phyloP scores from a whole-genome alignment of 2,888 invertebrate genomes.

The Temnothorax ravouxi region DNA sequence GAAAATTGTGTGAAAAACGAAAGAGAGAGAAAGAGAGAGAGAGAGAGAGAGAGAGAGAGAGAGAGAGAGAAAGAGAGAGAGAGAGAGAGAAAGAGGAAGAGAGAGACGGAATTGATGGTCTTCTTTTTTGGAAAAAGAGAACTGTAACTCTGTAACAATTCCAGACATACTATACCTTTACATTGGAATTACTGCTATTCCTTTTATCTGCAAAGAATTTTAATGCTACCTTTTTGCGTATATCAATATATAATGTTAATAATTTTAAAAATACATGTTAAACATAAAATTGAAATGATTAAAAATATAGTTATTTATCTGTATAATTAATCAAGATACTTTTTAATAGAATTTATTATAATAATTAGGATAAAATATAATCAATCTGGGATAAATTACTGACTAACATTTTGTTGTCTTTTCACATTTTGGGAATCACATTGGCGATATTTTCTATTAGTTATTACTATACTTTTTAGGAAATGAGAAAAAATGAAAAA shows the following conservation, averaged over 20 bases:
- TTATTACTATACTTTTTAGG: neutral
- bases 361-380: neutral
- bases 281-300: neutral
- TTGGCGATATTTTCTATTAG: neutral
- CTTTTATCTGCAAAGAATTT: neutral
- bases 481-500: neutral
- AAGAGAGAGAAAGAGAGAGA: neutral
- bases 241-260: neutral
- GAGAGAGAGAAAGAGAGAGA: neutral
- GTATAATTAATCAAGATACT: neutral
- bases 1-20: slow-evolving; percentile 4
- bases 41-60: neutral
- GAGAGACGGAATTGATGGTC: neutral
- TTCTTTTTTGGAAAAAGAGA: neutral
- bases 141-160: slow-evolving; percentile 3
- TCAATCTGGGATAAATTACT: neutral
- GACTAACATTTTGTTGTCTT: neutral
- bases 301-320: neutral
- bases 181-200: neutral
- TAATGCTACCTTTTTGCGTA: neutral
- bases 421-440: neutral
- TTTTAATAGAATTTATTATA: neutral
- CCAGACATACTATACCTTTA: neutral
- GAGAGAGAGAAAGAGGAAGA: too few species aligned
- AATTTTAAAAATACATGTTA: neutral